phyloP scores from a whole-genome alignment of 2,888 invertebrate species.

The Drosophila nr. fundita region DNA sequence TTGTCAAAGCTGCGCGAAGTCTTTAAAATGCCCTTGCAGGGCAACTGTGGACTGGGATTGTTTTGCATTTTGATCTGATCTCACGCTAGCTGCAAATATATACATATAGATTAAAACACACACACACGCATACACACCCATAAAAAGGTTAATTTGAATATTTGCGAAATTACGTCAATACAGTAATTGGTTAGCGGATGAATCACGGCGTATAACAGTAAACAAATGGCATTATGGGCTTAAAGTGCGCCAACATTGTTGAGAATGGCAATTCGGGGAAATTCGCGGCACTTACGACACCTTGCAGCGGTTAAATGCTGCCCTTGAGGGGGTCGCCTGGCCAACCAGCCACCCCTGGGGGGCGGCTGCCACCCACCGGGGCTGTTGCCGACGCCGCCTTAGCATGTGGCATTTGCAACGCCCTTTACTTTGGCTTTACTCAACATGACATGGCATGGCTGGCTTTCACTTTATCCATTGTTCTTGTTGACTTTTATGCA shows the following conservation, averaged over 20 bases:
- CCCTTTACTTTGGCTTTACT: constrained; percentile 44
- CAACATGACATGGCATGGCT: constrained; percentile 5
- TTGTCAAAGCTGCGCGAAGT: constrained; percentile 96
- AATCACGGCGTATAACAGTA: constrained; percentile 53
- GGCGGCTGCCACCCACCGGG: constrained; percentile 51
- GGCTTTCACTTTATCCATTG: neutral
- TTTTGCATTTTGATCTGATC: constrained; percentile 79
- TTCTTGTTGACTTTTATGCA: constrained; percentile 2
- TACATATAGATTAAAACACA: neutral
- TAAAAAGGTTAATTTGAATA: constrained; percentile 22
- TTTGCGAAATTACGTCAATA: constrained; percentile 56
- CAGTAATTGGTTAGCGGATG: constrained; percentile 34
- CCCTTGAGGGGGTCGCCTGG: constrained; percentile 68
- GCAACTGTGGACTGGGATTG: constrained; percentile 84
- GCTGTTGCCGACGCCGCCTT: constrained; percentile 22
- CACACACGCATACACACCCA: constrained; percentile 2
- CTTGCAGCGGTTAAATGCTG: constrained; percentile 51
- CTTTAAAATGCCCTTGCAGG: constrained; percentile 93
- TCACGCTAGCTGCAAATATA: constrained; percentile 33
- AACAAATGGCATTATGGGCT: constrained; percentile 34
- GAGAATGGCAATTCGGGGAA: constrained; percentile 29
- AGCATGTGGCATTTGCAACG: constrained; percentile 64
- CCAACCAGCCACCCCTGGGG: constrained; percentile 52
- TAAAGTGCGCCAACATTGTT: constrained; percentile 37
- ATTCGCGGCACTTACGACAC: constrained; percentile 69